Percentiles rank a stretch among this genome's conserved stretches.
Evolutionary conservation across 1,140 invertebrate genomes (phyloP).

Genomic region (Diploscapter pachys): DNA sequence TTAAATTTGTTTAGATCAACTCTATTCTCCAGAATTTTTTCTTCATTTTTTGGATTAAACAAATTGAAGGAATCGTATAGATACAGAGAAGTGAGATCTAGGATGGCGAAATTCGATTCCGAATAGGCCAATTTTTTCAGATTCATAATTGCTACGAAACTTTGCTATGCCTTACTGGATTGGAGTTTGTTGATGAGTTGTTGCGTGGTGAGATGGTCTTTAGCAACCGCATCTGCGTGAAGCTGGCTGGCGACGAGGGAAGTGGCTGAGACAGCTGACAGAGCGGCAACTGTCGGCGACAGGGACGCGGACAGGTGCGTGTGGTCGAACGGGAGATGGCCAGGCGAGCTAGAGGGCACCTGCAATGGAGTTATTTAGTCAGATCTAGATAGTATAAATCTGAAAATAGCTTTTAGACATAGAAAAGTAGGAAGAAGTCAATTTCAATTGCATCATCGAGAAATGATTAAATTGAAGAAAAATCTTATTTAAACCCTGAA

Average conservation of each 20-base stretch:
- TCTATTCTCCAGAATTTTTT: too few relatives aligned
- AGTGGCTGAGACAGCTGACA: conserved; percentile 62
- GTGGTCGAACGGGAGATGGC: conserved; percentile 1
- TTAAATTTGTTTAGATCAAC: too few relatives aligned
- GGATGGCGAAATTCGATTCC: too few relatives aligned
- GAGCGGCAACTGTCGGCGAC: conserved; percentile 59
- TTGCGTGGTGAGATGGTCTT: conserved; percentile 86
- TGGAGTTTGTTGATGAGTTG: conserved; percentile 64
- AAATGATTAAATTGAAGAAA: too few relatives aligned
- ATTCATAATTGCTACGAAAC: conserved; percentile 8
- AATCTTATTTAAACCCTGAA: too few relatives aligned
- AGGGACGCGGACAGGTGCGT: neutral
- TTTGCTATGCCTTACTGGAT: neutral
- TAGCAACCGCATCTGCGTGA: neutral
- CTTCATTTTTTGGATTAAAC: too few relatives aligned
- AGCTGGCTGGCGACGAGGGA: too few relatives aligned
- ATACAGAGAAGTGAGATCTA: too few relatives aligned
- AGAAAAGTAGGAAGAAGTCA: conserved; percentile 19
- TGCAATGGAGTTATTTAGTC: neutral
- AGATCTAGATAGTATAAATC: neutral
- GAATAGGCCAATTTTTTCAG: neutral
- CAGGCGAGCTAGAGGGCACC: neutral
- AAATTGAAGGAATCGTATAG: too few relatives aligned
- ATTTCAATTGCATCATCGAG: neutral
- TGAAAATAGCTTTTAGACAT: neutral